Base-by-base conservation (phyloP, 2,113 vertebrate genomes). In the Amphilophus citrinellus region DNA sequence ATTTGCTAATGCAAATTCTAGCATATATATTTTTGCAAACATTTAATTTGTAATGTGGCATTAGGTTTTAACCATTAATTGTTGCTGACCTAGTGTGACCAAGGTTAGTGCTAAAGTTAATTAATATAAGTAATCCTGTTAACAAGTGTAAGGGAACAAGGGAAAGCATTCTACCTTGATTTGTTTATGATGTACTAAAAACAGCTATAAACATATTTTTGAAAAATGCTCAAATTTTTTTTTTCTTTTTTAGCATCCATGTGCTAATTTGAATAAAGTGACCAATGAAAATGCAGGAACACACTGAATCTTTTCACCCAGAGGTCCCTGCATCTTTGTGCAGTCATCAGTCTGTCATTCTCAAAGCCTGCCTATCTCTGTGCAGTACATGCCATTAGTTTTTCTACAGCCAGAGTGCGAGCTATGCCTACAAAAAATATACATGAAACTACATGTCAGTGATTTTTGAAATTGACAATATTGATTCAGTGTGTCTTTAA, bases 401-500 rank as follows among this genome's bases (percentile, higher is more conserved):
- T 47, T 53, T 20, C 24, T 27, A 53, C 11, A 32, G 66, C 44
- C 17, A 53, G 66, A 30, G 9, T 20, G 44, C 14, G 10, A 53
- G 44, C 53, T 32, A 32, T 71, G 47, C 24, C 0, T 17, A 11
- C 66, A 73, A 73, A 73, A 27, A 32, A 53, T 53, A 73, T 53
- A 53, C 66, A 32, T 30, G 17, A 27, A 53, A 42, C 17, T 10
- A 14, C 20, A 75, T 75, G 57, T 85, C 39, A 47, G 3, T 57
- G 17, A 61, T 71, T 68, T 37, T 37, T 1, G 8, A 77, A 10
- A 11, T 13, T 47, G 3, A 39, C 3, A 1, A 57, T 50, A 61
- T 61, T 62, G 60, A 78, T 65, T 66, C 35, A 50, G 11, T 47
- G 20, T 61, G 11, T 62, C 84, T 76, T 27, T n/a, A 44, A 35